Percentiles rank a stretch among this genome's conserved stretches.
phyloP scores from a whole-genome alignment of 1,140 invertebrate species.

The Ganaspis sp. region DNA sequence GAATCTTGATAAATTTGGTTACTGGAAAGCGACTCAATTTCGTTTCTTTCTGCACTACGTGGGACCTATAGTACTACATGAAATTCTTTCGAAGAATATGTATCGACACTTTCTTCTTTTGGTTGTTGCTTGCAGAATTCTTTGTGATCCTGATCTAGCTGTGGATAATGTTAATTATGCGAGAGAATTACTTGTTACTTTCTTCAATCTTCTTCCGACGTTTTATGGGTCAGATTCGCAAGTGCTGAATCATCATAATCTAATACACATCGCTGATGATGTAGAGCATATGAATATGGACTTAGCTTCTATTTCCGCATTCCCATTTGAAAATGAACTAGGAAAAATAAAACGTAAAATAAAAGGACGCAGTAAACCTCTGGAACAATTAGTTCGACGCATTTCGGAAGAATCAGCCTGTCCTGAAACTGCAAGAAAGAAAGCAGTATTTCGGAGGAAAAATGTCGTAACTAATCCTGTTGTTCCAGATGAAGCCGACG shows the following conservation, averaged over 20 bases:
- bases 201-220: constrained; percentile 46
- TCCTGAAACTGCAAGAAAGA: neutral
- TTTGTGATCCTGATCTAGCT: neutral
- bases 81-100: constrained; percentile 18
- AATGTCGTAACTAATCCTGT: neutral
- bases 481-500: neutral
- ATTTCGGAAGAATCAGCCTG: neutral
- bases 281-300: constrained; percentile 28
- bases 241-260: constrained; percentile 48
- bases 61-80: constrained; percentile 27
- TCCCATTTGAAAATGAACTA: constrained; percentile 32
- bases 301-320: neutral
- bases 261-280: constrained; percentile 49
- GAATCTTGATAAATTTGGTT: constrained; percentile 40
- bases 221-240: constrained; percentile 43
- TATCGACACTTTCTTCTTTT: constrained; percentile 15
- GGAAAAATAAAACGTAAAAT: constrained; percentile 32
- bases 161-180: constrained; percentile 19
- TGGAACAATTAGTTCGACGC: constrained; percentile 15
- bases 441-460: neutral
- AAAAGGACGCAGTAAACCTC: constrained; percentile 11
- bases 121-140: constrained; percentile 12
- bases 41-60: constrained; percentile 37
- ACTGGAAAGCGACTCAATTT: constrained; percentile 46
- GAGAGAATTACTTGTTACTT: constrained; percentile 38